Base-by-base conservation (phyloP, 2,888 invertebrate genomes). In the Fragum fragum region DNA sequence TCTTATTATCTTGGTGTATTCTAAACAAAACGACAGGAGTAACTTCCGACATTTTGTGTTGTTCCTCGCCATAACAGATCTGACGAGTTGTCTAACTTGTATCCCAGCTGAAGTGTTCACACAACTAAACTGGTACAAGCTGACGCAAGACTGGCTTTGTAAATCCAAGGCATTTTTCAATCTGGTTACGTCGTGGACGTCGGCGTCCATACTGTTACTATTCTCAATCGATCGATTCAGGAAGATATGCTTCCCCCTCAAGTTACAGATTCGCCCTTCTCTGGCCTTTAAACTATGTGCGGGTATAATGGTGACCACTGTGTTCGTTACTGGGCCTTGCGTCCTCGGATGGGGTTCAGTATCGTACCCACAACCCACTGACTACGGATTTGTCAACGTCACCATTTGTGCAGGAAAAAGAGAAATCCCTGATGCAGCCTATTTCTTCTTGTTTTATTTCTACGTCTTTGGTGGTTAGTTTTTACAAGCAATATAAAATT, bases 31-130 rank as follows among this genome's bases (percentile, higher is more conserved):
- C 26, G 42, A 66, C 42, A 39, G 66, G 11, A 66, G 42, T 42
- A 66, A 66, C 42, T 66, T 66, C 66, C n/a, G 66, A 42, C 26
- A 66, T n/a, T 66, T 66, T 42, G 66, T 66, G 11, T 21, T 66
- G 23, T 66, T 66, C 26, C 26, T 66, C 0, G 66, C 66, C 14
- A 16, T 66, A 1, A 66, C 32, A 7, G 66, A 66, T n/a, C 39
- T 66, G 11, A 66, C 47, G 1, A 66, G 42, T 26, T 66, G 66
- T n/a, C n/a, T 66, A 21, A 66, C 66, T 9, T 2, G 42, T 32
- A 66, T 66, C 5, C 66, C 66, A 23, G 42, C 47, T 1, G 66
- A 66, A 21, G 66, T 66, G 7, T 66, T 42, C 26, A 42, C 47
- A 1, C 66, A 66, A 36, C 26, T 66, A 2, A 66, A 66, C 47